These are phyloP conservation scores for Andrena praecox DNA, from an alignment of 2,888 invertebrate genomes.

Conservation along the genomic window DNA sequence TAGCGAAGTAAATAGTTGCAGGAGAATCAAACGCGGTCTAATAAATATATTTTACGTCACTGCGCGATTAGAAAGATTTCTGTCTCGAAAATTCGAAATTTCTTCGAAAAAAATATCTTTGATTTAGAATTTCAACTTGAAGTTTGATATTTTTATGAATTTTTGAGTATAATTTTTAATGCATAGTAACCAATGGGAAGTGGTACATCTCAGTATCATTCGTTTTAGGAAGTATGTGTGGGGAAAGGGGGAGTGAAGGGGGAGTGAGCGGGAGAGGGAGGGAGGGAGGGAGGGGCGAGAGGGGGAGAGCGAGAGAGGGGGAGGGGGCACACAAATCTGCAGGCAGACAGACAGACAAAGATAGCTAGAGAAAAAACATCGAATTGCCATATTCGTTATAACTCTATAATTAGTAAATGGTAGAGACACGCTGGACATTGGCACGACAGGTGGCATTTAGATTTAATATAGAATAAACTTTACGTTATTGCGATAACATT, in stretches of 20 bases:
- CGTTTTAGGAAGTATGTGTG: constrained; percentile 6
- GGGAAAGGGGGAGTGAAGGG: constrained; percentile 5
- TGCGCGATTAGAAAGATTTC: constrained; percentile 12
- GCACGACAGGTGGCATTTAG: constrained; percentile 85
- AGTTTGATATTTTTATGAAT: constrained; percentile 3
- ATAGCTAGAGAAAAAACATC: constrained; percentile 58
- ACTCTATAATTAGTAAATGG: constrained; percentile 84
- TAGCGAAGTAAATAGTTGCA: not conserved
- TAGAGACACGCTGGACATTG: constrained; percentile 85
- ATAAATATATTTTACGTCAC: constrained; percentile 23
- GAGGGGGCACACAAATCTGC: constrained; percentile 28
- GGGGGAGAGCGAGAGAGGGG: constrained; percentile 3
- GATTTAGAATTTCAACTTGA: constrained; percentile 3
- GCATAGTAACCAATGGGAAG: constrained; percentile 53
- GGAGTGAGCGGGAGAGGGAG: constrained; percentile 12
- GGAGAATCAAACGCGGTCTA: not conserved
- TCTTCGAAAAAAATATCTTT: constrained; percentile 6
- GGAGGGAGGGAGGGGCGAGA: constrained; percentile 7
- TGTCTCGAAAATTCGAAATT: constrained; percentile 40
- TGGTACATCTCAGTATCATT: constrained; percentile 35
- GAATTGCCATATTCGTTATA: constrained; percentile 75
- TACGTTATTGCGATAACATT: constrained; percentile 85
- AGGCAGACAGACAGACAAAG: constrained; percentile 43
- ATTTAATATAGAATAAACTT: constrained; percentile 85
- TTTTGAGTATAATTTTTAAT: constrained; percentile 20